phyloP scores from a whole-genome alignment of 2,888 invertebrate species.

The Silvanus unidentatus region DNA sequence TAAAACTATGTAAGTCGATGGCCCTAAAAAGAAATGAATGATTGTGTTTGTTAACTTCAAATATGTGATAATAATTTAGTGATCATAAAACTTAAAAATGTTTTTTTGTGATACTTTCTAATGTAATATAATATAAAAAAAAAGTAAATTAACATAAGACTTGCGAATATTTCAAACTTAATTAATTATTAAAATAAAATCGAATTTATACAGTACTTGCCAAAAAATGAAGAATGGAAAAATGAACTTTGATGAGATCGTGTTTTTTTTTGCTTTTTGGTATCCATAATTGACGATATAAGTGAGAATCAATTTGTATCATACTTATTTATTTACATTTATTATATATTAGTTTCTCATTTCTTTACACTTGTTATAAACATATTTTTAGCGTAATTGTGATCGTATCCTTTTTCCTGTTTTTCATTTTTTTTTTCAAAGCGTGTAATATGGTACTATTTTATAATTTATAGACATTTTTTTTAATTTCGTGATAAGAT shows the following conservation, averaged over 20 bases:
- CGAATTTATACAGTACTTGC: constrained; percentile 26
- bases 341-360: constrained; percentile 12
- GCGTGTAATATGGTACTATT: constrained; percentile 8
- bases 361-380: constrained; percentile 18
- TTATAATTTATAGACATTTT: constrained; percentile 13
- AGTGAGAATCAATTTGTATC: constrained; percentile 18
- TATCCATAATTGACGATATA: constrained; percentile 20
- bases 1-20: constrained; percentile 24
- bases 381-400: not conserved
- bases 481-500: constrained; percentile 9
- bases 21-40: constrained; percentile 27
- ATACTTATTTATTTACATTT: constrained; percentile 19
- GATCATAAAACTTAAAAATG: constrained; percentile 34
- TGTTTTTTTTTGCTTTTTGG: constrained; percentile 13
- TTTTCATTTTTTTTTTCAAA: constrained; percentile 4
- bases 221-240: constrained; percentile 13
- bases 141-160: constrained; percentile 25
- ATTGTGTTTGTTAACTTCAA: constrained; percentile 26
- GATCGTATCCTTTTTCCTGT: constrained; percentile 7
- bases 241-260: too few relatives aligned
- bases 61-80: constrained; percentile 42
- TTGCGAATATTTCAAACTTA: constrained; percentile 29
- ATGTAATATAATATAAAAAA: constrained; percentile 19
- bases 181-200: constrained; percentile 8
- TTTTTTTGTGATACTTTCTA: constrained; percentile 39